Conservation (phyloP, 2,888 invertebrate species). For the Rotaria socialis region DNA sequence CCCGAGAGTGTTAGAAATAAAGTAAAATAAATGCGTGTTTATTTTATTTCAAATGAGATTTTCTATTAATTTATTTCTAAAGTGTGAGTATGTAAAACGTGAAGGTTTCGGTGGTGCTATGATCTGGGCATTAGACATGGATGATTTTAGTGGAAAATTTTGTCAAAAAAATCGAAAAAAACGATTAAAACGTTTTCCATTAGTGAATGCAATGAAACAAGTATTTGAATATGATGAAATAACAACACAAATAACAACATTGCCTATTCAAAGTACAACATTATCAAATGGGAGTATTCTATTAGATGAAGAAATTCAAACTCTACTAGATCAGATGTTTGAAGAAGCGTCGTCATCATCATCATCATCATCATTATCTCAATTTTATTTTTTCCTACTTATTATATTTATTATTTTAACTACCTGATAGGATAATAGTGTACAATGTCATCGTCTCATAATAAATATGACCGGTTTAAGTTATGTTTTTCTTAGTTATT, state of each 20-base stretch:
- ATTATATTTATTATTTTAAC: not conserved
- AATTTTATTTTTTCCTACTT: not conserved
- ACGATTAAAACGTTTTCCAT: constrained; percentile 39
- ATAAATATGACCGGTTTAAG: too few species aligned
- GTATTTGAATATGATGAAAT: not conserved
- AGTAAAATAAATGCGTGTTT: not conserved
- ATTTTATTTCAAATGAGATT: not conserved
- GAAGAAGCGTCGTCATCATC: not conserved
- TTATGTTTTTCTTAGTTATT: too few species aligned
- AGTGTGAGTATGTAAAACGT: constrained; percentile 43
- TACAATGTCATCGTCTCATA: too few species aligned
- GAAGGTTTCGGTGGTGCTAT: constrained; percentile 43
- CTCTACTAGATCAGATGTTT: not conserved
- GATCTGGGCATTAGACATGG: constrained; percentile 46
- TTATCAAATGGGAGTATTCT: not conserved
- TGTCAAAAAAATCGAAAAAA: constrained; percentile 39
- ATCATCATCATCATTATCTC: not conserved
- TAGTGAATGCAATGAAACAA: constrained; percentile 40
- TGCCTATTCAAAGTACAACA: not conserved
- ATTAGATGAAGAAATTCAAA: not conserved
- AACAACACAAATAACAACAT: not conserved
- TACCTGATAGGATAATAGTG: not conserved
- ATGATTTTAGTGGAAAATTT: constrained; percentile 46
- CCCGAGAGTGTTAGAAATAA: constrained; percentile 41
- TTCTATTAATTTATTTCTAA: not conserved